Evolutionary conservation across 1,140 invertebrate species (phyloP).

Genomic region (Zaprionus africanus): DNA sequence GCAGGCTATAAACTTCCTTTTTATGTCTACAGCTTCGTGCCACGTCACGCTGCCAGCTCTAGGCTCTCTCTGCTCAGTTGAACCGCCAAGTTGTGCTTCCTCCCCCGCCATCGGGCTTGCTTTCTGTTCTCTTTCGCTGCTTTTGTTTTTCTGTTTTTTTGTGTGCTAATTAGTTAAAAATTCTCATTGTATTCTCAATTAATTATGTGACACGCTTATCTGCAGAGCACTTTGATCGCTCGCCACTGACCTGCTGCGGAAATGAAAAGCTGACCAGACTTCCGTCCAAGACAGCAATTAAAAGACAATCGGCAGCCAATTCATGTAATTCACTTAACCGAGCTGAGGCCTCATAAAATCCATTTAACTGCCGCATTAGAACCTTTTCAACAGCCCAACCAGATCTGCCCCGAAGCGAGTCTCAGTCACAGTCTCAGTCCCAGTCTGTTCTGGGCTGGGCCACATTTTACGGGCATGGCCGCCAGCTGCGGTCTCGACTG

Average conservation of each 20-base stretch:
- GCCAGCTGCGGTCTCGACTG: conserved; percentile 68
- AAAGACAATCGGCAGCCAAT: conserved; percentile 79
- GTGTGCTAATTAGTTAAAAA: conserved; percentile 77
- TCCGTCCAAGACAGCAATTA: conserved; percentile 67
- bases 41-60: conserved; percentile 7
- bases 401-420: conserved; percentile 9
- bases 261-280: conserved; percentile 54
- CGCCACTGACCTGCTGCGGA: conserved; percentile 55
- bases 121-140: conserved; percentile 34
- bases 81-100: conserved; percentile 38
- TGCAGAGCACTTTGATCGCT: conserved; percentile 47
- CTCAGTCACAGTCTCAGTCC: conserved; percentile 7
- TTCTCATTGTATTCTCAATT: conserved; percentile 72
- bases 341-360: conserved; percentile 66
- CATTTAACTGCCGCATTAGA: conserved; percentile 71
- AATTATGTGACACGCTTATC: conserved; percentile 82
- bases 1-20: accelerated
- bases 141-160: conserved; percentile 46
- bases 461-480: conserved; percentile 68
- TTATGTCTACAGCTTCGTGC: not conserved
- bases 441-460: conserved; percentile 19
- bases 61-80: conserved; percentile 6
- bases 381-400: conserved; percentile 52
- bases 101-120: conserved; percentile 24
- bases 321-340: conserved; percentile 78